Evolutionary conservation across 35 echinoderm and acorn worm species (phyloP).

Genomic region (Ophiothrix spiculata): DNA sequence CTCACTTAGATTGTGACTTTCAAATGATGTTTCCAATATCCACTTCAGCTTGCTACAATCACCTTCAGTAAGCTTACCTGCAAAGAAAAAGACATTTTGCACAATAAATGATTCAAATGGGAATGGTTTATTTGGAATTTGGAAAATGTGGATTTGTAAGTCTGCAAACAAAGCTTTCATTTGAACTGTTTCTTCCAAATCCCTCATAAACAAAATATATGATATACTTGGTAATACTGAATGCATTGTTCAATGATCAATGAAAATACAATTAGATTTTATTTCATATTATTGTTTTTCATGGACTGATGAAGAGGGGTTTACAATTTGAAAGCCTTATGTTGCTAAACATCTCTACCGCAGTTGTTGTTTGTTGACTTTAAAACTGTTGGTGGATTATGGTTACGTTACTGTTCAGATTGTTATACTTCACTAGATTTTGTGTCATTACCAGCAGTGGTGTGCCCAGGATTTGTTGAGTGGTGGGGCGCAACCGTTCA

Average conservation of each 20-base stretch:
- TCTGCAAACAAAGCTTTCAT: not conserved
- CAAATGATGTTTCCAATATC: slow-evolving; percentile 84
- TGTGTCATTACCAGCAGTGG: too few species aligned
- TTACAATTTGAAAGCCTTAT: too few species aligned
- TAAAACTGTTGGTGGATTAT: too few species aligned
- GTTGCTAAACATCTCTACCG: too few species aligned
- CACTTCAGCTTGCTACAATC: slow-evolving; percentile 77
- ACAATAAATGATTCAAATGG: not conserved
- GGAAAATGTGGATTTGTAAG: not conserved
- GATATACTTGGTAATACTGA: not conserved
- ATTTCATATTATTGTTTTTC: too few species aligned
- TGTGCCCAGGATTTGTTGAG: too few species aligned
- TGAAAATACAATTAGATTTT: too few species aligned
- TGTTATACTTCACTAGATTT: too few species aligned
- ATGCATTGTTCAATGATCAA: not conserved
- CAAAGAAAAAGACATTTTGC: not conserved
- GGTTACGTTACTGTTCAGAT: too few species aligned
- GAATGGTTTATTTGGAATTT: not conserved
- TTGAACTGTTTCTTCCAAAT: not conserved
- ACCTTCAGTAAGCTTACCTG: slow-evolving; percentile 30
- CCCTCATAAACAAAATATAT: not conserved
- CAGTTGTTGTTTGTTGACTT: too few species aligned
- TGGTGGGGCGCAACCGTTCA: too few species aligned
- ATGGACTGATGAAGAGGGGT: too few species aligned
- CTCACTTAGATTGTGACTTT: slow-evolving; percentile 37